Conservation (phyloP, 2,797 vertebrate genomes). For the Prionace glauca region DNA sequence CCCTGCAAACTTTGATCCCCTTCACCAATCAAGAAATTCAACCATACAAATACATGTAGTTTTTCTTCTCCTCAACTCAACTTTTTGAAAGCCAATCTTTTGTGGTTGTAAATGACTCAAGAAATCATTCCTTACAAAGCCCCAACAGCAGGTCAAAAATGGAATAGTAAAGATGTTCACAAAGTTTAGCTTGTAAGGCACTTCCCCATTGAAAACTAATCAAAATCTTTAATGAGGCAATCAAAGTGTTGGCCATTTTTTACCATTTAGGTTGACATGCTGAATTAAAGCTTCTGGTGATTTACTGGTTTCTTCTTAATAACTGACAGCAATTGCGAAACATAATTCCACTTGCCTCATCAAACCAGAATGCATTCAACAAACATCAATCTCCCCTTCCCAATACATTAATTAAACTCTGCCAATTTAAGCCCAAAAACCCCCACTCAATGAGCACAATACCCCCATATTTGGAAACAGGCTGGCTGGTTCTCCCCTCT, state of each 20-base stretch:
- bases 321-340: not conserved
- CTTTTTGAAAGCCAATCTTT: not conserved
- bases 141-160: not conserved
- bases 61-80: not conserved
- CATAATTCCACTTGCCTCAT: not conserved
- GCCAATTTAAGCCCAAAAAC: not conserved
- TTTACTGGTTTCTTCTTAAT: not conserved
- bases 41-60: not conserved
- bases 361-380: not conserved
- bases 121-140: not conserved
- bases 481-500: not conserved
- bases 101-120: not conserved
- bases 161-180: not conserved
- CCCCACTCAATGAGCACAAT: not conserved
- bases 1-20: too few species aligned
- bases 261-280: not conserved
- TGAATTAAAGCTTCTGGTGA: not conserved
- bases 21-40: too few species aligned
- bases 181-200: not conserved
- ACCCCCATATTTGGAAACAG: not conserved
- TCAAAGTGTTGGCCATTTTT: not conserved
- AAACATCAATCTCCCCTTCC: not conserved
- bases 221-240: not conserved
- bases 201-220: not conserved
- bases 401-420: not conserved